Conservation (phyloP, 2,797 vertebrate species). For the Sebastes cheni region DNA sequence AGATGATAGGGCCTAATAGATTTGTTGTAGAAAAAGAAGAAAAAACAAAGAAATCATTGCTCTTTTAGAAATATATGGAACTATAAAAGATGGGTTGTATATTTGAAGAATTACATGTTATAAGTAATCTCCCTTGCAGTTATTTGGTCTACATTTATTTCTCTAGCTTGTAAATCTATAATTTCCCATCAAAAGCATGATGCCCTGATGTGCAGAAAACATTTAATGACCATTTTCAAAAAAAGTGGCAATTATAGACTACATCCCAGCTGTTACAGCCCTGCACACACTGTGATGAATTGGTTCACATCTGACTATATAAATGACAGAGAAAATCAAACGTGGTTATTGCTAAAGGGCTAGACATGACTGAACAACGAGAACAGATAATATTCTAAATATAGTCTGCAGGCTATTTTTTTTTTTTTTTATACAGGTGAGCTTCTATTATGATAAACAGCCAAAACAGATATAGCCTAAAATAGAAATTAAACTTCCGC, state of each 20-base stretch:
- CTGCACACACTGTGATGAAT: neutral
- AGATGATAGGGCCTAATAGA: neutral
- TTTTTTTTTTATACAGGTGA: slow-evolving; percentile 20
- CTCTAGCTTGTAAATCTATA: neutral
- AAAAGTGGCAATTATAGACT: neutral
- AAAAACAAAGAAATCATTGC: neutral
- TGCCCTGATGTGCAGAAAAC: neutral
- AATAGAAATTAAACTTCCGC: slow-evolving; percentile 23
- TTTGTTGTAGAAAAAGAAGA: neutral
- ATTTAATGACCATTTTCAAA: neutral
- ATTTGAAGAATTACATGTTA: neutral
- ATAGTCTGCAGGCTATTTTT: slow-evolving; percentile 12
- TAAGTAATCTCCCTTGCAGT: neutral
- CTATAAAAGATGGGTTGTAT: neutral
- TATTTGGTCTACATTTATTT: neutral
- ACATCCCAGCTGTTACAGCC: neutral
- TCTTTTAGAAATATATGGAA: neutral
- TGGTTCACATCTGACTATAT: neutral
- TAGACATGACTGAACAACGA: neutral
- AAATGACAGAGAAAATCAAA: neutral
- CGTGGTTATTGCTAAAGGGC: neutral
- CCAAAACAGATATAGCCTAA: slow-evolving; percentile 7
- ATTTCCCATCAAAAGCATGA: neutral
- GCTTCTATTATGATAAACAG: slow-evolving; percentile 19
- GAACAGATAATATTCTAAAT: neutral